phyloP scores from a whole-genome alignment of 2,797 vertebrate species.

The Anguilla marmorata region DNA sequence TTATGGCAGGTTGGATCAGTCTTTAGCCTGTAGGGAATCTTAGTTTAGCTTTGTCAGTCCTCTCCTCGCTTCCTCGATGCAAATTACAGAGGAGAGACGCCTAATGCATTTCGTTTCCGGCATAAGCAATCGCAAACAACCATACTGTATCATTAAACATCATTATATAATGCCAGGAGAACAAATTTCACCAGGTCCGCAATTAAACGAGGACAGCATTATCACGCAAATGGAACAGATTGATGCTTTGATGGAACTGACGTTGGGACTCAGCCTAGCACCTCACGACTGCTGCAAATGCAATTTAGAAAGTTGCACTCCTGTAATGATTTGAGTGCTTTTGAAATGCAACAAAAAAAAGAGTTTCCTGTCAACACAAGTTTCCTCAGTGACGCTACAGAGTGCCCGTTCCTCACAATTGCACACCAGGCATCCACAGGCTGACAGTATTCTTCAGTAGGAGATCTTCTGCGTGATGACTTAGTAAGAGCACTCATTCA shows the following conservation, averaged over 20 bases:
- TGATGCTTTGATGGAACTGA: constrained; percentile 21
- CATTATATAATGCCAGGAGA: constrained; percentile 47
- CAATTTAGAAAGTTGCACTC: background rate
- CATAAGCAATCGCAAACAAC: constrained; percentile 52
- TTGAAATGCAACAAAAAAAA: background rate
- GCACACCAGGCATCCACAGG: background rate
- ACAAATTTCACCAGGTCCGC: constrained; percentile 39
- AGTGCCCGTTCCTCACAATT: background rate
- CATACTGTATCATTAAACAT: constrained; percentile 48
- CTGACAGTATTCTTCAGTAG: background rate
- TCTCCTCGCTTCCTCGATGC: constrained; percentile 42
- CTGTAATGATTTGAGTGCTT: background rate
- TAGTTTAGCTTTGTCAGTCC: constrained; percentile 62
- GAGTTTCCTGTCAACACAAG: background rate
- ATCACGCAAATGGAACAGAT: constrained; percentile 44
- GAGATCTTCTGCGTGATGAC: background rate
- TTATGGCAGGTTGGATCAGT: constrained; percentile 68
- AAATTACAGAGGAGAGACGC: constrained; percentile 58
- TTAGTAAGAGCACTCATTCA: background rate
- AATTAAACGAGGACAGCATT: constrained; percentile 36
- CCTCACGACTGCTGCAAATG: background rate
- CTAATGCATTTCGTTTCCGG: constrained; percentile 61
- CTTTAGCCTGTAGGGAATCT: constrained; percentile 67
- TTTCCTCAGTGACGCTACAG: background rate
- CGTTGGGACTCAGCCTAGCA: background rate